Percentiles rank a stretch among this genome's conserved stretches.
phyloP scores from a whole-genome alignment of 2,888 invertebrate genomes.

The Drosophila infuscata region DNA sequence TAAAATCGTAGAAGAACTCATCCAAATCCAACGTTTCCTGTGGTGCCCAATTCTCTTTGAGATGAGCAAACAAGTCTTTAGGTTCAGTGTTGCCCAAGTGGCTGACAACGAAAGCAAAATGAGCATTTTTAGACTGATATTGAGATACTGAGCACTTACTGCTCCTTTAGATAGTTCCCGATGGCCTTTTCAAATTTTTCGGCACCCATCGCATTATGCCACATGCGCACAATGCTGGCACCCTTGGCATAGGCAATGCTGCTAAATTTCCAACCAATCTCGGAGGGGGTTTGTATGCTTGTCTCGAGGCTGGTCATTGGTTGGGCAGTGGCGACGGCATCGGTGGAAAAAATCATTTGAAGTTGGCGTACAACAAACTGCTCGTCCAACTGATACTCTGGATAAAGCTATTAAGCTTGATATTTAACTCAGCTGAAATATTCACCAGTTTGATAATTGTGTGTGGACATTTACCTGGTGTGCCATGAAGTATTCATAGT shows the following conservation, averaged over 20 bases:
- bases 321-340: conserved; percentile 86
- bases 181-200: conserved; percentile 86
- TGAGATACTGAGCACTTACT: conserved; percentile 81
- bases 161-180: conserved; percentile 86
- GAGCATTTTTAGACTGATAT: too few species aligned
- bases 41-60: conserved; percentile 83
- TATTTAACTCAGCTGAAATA: not conserved
- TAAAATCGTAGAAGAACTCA: conserved; percentile 87
- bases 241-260: conserved; percentile 89
- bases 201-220: conserved; percentile 87
- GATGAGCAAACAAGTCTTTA: conserved; percentile 85
- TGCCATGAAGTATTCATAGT: conserved; percentile 88
- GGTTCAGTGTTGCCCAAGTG: conserved; percentile 85
- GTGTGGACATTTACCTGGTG: conserved; percentile 78
- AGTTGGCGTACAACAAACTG: conserved; percentile 90
- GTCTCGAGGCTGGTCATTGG: conserved; percentile 86
- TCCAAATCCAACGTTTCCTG: conserved; percentile 75
- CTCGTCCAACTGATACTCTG: conserved; percentile 88
- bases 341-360: conserved; percentile 87
- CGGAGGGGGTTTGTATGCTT: conserved; percentile 86
- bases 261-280: conserved; percentile 87
- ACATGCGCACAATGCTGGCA: conserved; percentile 88
- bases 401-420: conserved; percentile 86
- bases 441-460: not conserved
- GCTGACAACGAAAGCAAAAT: conserved; percentile 42